These are phyloP conservation scores for Lamprotornis superbus DNA, from an alignment of 2,113 vertebrate species.

Conservation along the genomic window DNA sequence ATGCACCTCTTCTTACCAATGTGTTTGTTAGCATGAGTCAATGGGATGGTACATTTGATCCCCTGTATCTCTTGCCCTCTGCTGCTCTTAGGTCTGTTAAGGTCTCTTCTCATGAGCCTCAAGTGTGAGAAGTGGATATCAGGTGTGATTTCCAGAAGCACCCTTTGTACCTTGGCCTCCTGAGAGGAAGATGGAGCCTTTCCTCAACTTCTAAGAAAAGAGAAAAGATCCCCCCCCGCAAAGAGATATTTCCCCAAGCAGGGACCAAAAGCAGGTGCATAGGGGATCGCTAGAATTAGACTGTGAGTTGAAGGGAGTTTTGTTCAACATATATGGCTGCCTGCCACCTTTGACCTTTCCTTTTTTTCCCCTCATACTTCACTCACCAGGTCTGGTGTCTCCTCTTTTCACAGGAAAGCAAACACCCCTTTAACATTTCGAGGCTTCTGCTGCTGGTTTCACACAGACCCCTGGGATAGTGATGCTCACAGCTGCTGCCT, in stretches of 20 bases:
- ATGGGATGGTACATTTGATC: conserved; percentile 9
- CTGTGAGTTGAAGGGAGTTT: not conserved
- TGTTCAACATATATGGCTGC: not conserved
- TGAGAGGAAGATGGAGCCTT: not conserved
- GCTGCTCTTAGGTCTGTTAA: not conserved
- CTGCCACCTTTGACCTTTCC: not conserved
- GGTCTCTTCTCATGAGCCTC: not conserved
- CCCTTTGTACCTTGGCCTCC: not conserved
- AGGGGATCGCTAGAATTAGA: not conserved
- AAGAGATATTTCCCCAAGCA: not conserved
- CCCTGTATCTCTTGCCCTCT: not conserved
- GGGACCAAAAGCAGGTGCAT: not conserved
- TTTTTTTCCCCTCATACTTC: not conserved
- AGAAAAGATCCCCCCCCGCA: rapidly evolving
- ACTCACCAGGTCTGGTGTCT: not conserved
- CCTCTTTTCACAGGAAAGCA: not conserved
- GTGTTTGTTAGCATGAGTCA: not conserved
- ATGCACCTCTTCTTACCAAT: not conserved
- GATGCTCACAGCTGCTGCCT: not conserved
- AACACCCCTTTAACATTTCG: rapidly evolving
- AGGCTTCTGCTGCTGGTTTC: not conserved
- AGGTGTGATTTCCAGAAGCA: not conserved
- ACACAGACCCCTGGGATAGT: rapidly evolving
- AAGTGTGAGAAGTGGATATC: not conserved
- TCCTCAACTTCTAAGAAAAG: not conserved